phyloP scores from a whole-genome alignment of 2,797 vertebrate species.

The Leuciscus waleckii region DNA sequence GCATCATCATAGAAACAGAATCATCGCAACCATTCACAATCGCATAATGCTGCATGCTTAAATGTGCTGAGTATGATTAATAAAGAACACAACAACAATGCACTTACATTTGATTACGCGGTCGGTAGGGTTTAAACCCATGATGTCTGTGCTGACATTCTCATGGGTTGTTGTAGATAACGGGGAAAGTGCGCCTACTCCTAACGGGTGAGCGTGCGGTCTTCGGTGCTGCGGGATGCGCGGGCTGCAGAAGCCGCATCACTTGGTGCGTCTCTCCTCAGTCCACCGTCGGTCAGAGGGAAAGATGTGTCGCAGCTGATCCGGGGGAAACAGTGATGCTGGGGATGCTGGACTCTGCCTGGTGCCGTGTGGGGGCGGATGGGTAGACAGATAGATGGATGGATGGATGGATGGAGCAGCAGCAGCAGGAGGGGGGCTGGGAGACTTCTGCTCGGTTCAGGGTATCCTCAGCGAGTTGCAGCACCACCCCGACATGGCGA shows the following conservation, averaged over 20 bases:
- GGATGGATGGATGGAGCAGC: slow-evolving; percentile 32
- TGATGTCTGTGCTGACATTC: slow-evolving; percentile 80
- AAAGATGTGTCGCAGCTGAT: slow-evolving; percentile 72
- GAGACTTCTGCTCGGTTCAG: slow-evolving; percentile 66
- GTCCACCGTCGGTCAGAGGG: slow-evolving; percentile 65
- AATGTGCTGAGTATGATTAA: slow-evolving; percentile 11
- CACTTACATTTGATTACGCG: slow-evolving; percentile 80
- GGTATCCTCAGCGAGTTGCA: slow-evolving; percentile 68
- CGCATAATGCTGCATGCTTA: neutral
- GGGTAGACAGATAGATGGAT: slow-evolving; percentile 33
- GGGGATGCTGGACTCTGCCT: slow-evolving; percentile 55
- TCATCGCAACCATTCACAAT: neutral
- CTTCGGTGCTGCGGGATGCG: slow-evolving; percentile 67
- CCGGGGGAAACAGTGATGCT: slow-evolving; percentile 45
- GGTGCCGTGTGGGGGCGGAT: slow-evolving; percentile 55
- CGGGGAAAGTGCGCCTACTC: slow-evolving; percentile 57
- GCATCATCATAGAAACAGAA: slow-evolving; percentile 6
- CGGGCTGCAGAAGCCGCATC: slow-evolving; percentile 74
- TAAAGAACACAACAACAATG: neutral
- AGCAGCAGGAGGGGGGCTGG: slow-evolving; percentile 50
- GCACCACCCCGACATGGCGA: slow-evolving; percentile 83
- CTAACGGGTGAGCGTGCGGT: slow-evolving; percentile 54
- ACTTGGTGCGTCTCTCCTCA: slow-evolving; percentile 74
- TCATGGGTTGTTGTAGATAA: slow-evolving; percentile 67
- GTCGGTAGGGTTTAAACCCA: slow-evolving; percentile 75